A percentile compares a stretch with the other conserved stretches of the same genome.
These are phyloP conservation scores for Ptyas mucosa DNA, from an alignment of 2,113 vertebrate species.

Conservation along the genomic window DNA sequence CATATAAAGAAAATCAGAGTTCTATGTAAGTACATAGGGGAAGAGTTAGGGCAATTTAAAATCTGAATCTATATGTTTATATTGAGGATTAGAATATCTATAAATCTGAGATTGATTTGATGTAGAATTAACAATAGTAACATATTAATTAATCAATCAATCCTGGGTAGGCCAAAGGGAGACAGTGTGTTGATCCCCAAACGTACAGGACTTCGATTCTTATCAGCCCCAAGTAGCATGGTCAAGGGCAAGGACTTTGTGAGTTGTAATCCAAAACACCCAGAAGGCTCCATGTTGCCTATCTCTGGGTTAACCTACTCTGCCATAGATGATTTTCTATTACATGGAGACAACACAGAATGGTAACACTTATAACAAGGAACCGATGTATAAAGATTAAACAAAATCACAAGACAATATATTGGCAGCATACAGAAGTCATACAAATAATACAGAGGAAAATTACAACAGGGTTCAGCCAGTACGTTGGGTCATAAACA, in stretches of 20 bases:
- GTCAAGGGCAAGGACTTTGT: not conserved
- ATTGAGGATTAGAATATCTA: not conserved
- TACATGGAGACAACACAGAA: slow-evolving; percentile 13
- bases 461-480: slow-evolving; percentile 3
- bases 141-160: too few relatives aligned
- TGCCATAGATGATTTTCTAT: not conserved
- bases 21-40: not conserved
- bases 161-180: not conserved
- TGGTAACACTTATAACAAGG: slow-evolving; percentile 16
- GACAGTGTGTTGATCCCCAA: not conserved
- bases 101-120: not conserved
- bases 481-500: slow-evolving; percentile 11
- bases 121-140: not conserved
- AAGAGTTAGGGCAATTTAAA: not conserved
- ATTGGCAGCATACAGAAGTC: not conserved
- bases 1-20: not conserved
- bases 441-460: slow-evolving; percentile 24
- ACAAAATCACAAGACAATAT: slow-evolving; percentile 16
- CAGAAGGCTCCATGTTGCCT: not conserved
- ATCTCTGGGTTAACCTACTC: not conserved
- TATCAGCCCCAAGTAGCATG: not conserved
- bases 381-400: slow-evolving; percentile 31
- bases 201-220: not conserved
- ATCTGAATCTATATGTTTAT: not conserved
- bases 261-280: not conserved